These are phyloP conservation scores for Pristiophorus japonicus DNA, from an alignment of 2,113 vertebrate species.

Conservation along the genomic window DNA sequence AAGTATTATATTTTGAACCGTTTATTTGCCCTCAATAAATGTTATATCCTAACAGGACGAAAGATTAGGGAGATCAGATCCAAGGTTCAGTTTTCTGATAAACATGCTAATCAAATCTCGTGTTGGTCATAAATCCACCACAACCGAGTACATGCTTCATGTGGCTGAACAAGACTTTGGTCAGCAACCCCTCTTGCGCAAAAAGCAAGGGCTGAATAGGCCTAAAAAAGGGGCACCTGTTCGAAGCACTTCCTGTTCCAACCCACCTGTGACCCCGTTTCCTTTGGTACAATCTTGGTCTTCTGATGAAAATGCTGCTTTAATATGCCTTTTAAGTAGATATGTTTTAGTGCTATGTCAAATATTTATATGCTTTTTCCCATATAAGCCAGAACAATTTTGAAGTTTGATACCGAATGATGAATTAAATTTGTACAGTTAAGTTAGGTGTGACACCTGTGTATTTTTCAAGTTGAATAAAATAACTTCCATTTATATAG, in stretches of 20 bases:
- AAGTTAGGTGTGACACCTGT: not conserved
- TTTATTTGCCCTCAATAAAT: not conserved
- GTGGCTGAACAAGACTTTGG: not conserved
- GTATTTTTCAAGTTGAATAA: not conserved
- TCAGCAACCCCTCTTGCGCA: not conserved
- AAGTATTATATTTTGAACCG: not conserved
- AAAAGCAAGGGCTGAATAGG: not conserved
- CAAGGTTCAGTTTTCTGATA: not conserved
- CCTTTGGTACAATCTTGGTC: not conserved
- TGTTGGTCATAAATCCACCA: not conserved
- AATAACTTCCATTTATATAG: slow-evolving; percentile 50
- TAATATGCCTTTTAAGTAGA: not conserved
- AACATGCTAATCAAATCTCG: not conserved
- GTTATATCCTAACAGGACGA: too few relatives aligned
- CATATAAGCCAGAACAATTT: not conserved
- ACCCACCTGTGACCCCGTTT: not conserved
- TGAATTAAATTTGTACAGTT: not conserved
- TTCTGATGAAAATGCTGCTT: not conserved
- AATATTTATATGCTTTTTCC: not conserved
- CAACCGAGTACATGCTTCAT: not conserved
- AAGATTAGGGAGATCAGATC: not conserved
- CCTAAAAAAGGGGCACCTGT: not conserved
- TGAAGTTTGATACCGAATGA: not conserved
- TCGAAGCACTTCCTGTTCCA: not conserved
- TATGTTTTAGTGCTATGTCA: not conserved